Conservation (phyloP, 2,888 invertebrate species). For the Emmelina monodactyla region DNA sequence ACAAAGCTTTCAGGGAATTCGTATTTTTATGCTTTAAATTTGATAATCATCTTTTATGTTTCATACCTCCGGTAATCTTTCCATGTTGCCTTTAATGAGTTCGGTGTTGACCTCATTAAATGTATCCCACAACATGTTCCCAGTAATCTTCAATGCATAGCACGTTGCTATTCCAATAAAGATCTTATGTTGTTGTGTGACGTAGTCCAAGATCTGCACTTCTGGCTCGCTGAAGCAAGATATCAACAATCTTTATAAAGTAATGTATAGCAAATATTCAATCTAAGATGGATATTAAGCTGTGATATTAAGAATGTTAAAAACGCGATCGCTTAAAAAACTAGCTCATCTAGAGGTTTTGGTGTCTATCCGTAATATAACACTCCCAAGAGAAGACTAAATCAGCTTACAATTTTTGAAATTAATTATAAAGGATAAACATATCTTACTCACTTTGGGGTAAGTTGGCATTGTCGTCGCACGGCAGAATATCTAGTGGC, state of each 20-base stretch:
- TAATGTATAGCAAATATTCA: too few species aligned
- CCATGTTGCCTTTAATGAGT: constrained; percentile 32
- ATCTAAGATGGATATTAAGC: neutral
- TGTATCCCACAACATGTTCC: constrained; percentile 34
- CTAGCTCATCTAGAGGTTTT: too few species aligned
- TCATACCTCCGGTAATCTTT: constrained; percentile 45
- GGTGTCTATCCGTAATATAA: too few species aligned
- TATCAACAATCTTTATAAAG: neutral
- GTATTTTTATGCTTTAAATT: too few species aligned
- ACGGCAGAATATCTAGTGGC: constrained; percentile 91
- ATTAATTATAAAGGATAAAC: neutral
- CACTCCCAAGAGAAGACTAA: too few species aligned
- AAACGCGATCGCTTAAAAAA: too few species aligned
- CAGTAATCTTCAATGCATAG: constrained; percentile 74
- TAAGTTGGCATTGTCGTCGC: constrained; percentile 84
- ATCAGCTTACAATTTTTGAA: too few species aligned
- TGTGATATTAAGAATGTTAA: too few species aligned
- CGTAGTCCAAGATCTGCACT: constrained; percentile 89
- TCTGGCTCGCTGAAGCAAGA: constrained; percentile 60
- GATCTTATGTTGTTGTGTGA: constrained; percentile 92
- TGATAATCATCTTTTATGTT: too few species aligned
- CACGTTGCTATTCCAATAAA: constrained; percentile 84
- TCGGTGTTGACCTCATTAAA: constrained; percentile 34
- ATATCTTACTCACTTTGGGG: constrained; percentile 67
- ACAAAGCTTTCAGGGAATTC: too few species aligned